Percentiles rank a stretch among this genome's conserved stretches.
These are phyloP conservation scores for Drosophila azteca DNA, from an alignment of 1,140 invertebrate species.

Conservation along the genomic window DNA sequence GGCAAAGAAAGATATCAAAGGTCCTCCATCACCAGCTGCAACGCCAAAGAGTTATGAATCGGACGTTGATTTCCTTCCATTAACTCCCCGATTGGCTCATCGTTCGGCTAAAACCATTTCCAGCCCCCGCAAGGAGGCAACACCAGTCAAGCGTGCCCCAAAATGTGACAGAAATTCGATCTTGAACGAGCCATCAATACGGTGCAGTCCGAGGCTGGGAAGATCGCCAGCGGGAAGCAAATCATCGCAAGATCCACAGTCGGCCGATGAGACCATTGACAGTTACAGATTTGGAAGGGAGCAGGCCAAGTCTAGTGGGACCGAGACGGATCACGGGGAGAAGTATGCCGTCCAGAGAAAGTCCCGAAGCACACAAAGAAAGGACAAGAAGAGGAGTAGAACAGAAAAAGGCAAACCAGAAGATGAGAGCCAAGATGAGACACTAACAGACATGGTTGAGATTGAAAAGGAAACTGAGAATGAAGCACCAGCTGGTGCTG, in stretches of 20 bases:
- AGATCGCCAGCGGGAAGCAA: slow-evolving; percentile 32
- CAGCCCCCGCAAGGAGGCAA: neutral
- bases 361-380: neutral
- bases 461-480: neutral
- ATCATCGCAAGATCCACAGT: slow-evolving; percentile 19
- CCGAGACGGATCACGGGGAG: no score
- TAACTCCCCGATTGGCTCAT: neutral
- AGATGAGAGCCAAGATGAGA: neutral
- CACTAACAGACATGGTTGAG: neutral
- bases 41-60: slow-evolving; percentile 4
- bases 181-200: slow-evolving; percentile 1
- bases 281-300: slow-evolving; percentile 1
- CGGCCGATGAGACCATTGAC: neutral
- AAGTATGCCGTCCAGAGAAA: neutral
- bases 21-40: neutral
- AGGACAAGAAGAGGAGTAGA: neutral
- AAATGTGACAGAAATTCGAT: slow-evolving; percentile 6
- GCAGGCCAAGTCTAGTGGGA: no score
- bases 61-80: no score
- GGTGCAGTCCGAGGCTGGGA: slow-evolving; percentile 38
- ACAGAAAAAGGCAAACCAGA: no score
- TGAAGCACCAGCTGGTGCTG: neutral
- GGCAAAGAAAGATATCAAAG: neutral
- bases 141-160: neutral
- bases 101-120: slow-evolving; percentile 18